Conservation (phyloP, 1,140 invertebrate genomes). For the Diplogasteroides magnus region DNA sequence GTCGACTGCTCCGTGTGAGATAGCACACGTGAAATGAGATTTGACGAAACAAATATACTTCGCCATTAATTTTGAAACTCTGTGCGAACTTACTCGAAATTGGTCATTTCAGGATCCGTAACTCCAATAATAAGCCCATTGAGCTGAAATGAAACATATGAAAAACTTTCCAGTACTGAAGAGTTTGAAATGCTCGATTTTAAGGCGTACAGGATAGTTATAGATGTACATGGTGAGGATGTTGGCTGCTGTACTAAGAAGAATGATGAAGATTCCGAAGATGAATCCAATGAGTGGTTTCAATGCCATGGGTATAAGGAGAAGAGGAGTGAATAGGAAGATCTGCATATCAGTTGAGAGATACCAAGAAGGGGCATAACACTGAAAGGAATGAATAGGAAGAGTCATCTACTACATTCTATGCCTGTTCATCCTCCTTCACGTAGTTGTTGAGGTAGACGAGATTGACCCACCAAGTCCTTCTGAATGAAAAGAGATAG, state of each 20-base stretch:
- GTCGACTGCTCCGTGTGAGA: too few relatives aligned
- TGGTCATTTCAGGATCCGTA: neutral
- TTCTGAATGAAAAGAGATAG: conserved; percentile 9
- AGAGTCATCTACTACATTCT: conserved; percentile 6
- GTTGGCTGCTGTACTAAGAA: conserved; percentile 10
- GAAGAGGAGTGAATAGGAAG: conserved; percentile 18
- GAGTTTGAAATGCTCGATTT: too few relatives aligned
- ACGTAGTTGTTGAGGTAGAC: conserved; percentile 28
- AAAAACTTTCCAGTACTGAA: too few relatives aligned
- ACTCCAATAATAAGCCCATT: too few relatives aligned
- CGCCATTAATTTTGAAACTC: too few relatives aligned
- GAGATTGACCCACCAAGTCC: conserved; percentile 26
- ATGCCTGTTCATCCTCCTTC: conserved; percentile 16
- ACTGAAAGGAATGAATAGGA: conserved; percentile 5
- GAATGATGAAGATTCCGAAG: neutral
- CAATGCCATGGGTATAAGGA: conserved; percentile 20
- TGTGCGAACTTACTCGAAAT: neutral
- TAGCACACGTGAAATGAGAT: too few relatives aligned
- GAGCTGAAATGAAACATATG: too few relatives aligned
- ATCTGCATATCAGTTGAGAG: conserved; percentile 25
- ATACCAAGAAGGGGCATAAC: conserved; percentile 25
- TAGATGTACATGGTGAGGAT: conserved; percentile 9
- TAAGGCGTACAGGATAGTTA: conserved; percentile 6
- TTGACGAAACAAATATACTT: too few relatives aligned
- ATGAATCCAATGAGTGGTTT: conserved; percentile 6